These are phyloP conservation scores for Macrotis lagotis DNA, from an alignment of 2,113 vertebrate genomes.

Conservation along the genomic window DNA sequence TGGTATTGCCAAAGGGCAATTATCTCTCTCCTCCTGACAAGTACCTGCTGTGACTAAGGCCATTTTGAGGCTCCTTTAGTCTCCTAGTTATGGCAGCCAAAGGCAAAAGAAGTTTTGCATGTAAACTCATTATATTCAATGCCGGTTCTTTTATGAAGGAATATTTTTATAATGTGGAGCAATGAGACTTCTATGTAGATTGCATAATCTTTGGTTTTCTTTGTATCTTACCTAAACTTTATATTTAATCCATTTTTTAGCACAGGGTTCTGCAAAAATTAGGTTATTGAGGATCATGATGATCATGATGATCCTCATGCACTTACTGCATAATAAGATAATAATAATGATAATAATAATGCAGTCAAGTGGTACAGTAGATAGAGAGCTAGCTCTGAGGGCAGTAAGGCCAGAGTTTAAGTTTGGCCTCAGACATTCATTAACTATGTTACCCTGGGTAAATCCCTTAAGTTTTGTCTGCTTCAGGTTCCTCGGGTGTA, in stretches of 20 bases:
- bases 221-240: neutral
- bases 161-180: neutral
- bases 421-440: neutral
- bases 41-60: neutral
- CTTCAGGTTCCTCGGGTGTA: neutral
- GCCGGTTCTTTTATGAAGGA: neutral
- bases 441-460: neutral
- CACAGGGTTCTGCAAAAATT: neutral
- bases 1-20: neutral
- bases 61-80: neutral
- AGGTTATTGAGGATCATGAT: neutral
- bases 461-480: neutral
- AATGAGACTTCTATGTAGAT: neutral
- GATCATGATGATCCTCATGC: neutral
- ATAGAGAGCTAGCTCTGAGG: neutral
- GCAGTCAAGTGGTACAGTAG: neutral
- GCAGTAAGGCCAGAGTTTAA: neutral
- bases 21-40: neutral
- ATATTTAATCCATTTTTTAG: neutral
- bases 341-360: neutral
- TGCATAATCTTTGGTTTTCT: neutral
- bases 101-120: neutral
- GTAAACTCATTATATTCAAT: neutral
- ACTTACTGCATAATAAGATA: neutral
- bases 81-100: neutral